Percentiles rank a stretch among this genome's conserved stretches.
Conservation (phyloP, 2,797 vertebrate genomes). For the Phoxinus dragarum region DNA sequence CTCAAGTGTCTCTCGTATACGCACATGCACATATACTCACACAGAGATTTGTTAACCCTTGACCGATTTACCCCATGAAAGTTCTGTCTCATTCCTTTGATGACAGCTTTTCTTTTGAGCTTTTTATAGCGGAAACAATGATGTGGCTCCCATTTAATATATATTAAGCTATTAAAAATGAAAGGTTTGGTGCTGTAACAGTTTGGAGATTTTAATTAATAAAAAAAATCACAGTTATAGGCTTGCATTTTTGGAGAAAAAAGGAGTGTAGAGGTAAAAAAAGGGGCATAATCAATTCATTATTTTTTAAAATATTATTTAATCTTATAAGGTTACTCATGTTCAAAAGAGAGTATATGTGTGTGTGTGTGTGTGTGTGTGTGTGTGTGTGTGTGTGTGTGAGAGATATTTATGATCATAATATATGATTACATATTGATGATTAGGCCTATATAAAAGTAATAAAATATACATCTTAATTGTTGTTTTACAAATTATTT, state of each 20-base stretch:
- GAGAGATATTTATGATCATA: too few relatives aligned
- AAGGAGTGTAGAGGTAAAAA: neutral
- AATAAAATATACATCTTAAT: too few relatives aligned
- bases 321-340: neutral
- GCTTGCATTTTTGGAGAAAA: neutral
- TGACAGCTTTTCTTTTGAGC: neutral
- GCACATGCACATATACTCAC: neutral
- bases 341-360: neutral
- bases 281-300: neutral
- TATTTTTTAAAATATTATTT: too few relatives aligned
- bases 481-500: too few relatives aligned
- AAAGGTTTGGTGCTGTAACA: neutral
- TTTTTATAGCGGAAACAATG: neutral
- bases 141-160: neutral
- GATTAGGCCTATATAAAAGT: too few relatives aligned
- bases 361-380: too few relatives aligned
- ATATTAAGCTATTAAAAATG: neutral
- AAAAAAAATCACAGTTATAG: neutral
- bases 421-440: too few relatives aligned
- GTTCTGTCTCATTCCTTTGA: neutral
- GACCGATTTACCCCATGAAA: neutral
- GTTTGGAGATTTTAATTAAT: neutral
- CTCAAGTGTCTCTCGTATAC: slow-evolving; percentile 44
- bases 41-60: slow-evolving; percentile 38
- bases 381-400: too few relatives aligned